Evolutionary conservation across 2,797 vertebrate genomes (phyloP), one percentile per base, ranked within the genome.

Genomic region (Eupleurogrammus muticus): DNA sequence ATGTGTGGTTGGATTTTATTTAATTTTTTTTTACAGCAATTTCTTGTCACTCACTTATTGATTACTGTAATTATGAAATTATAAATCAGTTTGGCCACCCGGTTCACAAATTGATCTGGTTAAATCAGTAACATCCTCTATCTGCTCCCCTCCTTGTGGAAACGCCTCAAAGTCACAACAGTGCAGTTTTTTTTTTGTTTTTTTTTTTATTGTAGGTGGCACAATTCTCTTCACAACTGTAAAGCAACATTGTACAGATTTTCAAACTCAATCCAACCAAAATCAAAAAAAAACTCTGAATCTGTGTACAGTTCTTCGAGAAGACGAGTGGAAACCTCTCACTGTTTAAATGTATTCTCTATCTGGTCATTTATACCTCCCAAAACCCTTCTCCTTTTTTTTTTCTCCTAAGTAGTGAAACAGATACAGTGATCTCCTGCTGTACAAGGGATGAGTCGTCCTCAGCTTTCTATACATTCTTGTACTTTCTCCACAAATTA

Each of bases 341-440:
- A 9, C n/a, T n/a, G 49, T 54, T 16, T 54, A 14, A 36, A 63
- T 51, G 16, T 46, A 5, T 13, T 3, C 20, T 66, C 7, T n/a
- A 23, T 59, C 23, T 51, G 49, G 67, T 70, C 16, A 54, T 67
- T 61, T 49, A 19, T 34, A n/a, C 62, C 62, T 47, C 17, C 50
- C 2, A 28, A 7, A 21, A 3, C 38, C 19, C 36, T 49, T 24
- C 11, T 17, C 23, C 16, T 66, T 68, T 55, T 51, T 59, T 40
- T 55, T 51, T 59, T 40, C 28, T 49, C 34, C 52, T 40, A 64
- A 58, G 69, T 6, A 58, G 34, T 11, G 16, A 55, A 47, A 16
- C 19, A 42, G 28, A 6, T 23, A 8, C 34, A 46, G 16, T 44
- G 9, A 62, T 44, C n/a, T 44, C 14, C 10, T 23, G 28, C 3